These are phyloP conservation scores for Cisticola juncidis DNA, from an alignment of 2,113 vertebrate genomes.

Conservation along the genomic window DNA sequence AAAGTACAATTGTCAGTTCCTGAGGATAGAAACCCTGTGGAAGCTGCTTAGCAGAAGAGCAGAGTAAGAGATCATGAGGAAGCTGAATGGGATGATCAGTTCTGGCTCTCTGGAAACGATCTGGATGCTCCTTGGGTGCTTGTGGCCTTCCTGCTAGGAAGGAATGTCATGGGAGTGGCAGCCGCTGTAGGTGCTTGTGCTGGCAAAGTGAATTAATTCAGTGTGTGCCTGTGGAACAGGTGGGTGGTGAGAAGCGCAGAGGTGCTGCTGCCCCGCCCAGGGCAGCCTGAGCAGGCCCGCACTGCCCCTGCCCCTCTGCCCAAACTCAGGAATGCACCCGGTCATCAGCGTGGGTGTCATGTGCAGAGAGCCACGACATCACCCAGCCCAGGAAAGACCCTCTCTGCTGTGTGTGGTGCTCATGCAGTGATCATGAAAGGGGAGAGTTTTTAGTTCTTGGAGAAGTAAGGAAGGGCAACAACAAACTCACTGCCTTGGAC, in stretches of 20 bases:
- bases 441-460: background rate
- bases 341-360: rapidly evolving
- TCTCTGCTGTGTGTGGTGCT: background rate
- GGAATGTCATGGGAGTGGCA: background rate
- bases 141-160: background rate
- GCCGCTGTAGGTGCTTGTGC: background rate
- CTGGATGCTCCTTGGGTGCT: background rate
- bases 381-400: background rate
- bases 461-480: background rate
- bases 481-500: background rate
- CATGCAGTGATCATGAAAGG: background rate
- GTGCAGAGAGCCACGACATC: background rate
- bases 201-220: background rate
- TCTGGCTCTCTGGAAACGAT: background rate
- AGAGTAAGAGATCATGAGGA: background rate
- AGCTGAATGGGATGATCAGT: background rate
- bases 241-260: background rate
- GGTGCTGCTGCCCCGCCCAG: background rate
- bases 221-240: rapidly evolving
- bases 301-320: background rate
- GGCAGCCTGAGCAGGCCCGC: background rate
- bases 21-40: background rate
- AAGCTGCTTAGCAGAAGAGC: background rate
- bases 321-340: rapidly evolving
- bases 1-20: background rate